A percentile compares a stretch with the other conserved stretches of the same genome.
phyloP scores from a whole-genome alignment of 2,113 vertebrate species.

The human region GRCh38 chr3:179473501-179474000 shows the following conservation, averaged over 20 bases:
- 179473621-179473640: not conserved
- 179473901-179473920: not conserved
- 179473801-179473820: not conserved
- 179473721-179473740: not conserved
- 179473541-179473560: no score
- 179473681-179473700: constrained; percentile 62
- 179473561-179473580: no score
- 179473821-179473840: not conserved
- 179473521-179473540: no score
- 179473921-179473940: not conserved
- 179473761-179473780: not conserved
- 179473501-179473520: no score
- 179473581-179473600: no score
- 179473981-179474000: not conserved
- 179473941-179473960: not conserved
- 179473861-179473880: not conserved
- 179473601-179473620: no score
- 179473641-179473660: not conserved
- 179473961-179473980: not conserved
- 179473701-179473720: constrained; percentile 46
- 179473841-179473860: not conserved
- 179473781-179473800: not conserved
- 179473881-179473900: not conserved
- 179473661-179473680: not conserved
- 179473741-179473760: constrained; percentile 43